Evolutionary conservation across 2,113 vertebrate species (phyloP).

Genomic region (Progne subis): DNA sequence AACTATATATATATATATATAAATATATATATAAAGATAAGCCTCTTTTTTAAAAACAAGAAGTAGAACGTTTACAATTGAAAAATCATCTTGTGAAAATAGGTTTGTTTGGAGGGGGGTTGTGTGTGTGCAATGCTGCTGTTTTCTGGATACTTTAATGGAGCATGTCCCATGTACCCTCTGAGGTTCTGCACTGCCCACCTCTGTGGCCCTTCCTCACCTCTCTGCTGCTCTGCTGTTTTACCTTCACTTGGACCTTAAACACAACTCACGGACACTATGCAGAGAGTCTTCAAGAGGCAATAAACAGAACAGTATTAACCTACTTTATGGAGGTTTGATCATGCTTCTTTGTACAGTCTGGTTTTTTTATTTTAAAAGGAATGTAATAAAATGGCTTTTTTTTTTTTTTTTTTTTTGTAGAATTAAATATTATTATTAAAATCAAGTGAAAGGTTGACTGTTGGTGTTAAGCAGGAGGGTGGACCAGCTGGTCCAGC

Average conservation of each 20-base stretch:
- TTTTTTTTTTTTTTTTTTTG: conserved; percentile 50
- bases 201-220: conserved; percentile 68
- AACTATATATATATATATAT: conserved; percentile 23
- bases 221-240: conserved; percentile 74
- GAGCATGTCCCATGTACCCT: conserved; percentile 70
- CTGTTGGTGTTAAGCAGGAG: conserved; percentile 69
- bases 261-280: conserved; percentile 73
- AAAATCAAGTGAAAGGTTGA: conserved; percentile 77
- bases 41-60: conserved; percentile 44
- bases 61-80: conserved; percentile 47
- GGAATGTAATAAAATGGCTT: conserved; percentile 77
- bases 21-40: conserved; percentile 35
- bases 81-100: conserved; percentile 61
- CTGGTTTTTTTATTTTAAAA: conserved; percentile 66
- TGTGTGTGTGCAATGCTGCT: conserved; percentile 71
- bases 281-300: conserved; percentile 77
- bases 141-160: conserved; percentile 75
- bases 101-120: conserved; percentile 68
- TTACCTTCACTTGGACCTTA: conserved; percentile 75
- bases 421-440: conserved; percentile 81
- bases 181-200: conserved; percentile 73
- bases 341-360: conserved; percentile 79
- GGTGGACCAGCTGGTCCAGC: conserved; percentile 37
- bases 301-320: conserved; percentile 81
- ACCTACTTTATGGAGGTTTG: conserved; percentile 76